Percentiles rank a stretch among this genome's conserved stretches.
These are phyloP conservation scores for Muscina levida DNA, from an alignment of 2,888 invertebrate species.

Conservation along the genomic window DNA sequence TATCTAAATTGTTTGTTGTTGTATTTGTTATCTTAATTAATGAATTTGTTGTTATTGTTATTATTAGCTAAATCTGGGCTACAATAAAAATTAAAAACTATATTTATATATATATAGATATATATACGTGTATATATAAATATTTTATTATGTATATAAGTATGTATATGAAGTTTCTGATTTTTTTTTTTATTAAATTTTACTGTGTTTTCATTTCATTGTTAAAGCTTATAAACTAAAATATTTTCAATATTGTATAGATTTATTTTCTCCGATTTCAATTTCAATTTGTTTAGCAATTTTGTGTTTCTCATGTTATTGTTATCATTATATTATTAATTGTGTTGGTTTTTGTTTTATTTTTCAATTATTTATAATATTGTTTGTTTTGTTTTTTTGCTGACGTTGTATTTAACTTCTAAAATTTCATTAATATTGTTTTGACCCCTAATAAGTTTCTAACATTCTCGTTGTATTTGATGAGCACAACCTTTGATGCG, in stretches of 20 bases:
- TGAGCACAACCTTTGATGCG: constrained; percentile 89
- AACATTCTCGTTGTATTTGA: constrained; percentile 91
- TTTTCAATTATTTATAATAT: constrained; percentile 4
- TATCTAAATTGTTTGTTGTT: constrained; percentile 16
- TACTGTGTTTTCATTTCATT: no score
- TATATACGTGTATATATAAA: constrained; percentile 47
- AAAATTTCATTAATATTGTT: constrained; percentile 86
- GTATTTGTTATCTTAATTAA: constrained; percentile 26
- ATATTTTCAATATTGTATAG: constrained; percentile 42
- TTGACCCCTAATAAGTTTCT: constrained; percentile 90
- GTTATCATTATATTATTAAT: background rate
- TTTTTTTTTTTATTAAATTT: constrained; percentile 6
- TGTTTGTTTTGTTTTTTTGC: constrained; percentile 24
- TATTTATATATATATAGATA: no score
- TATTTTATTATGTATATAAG: constrained; percentile 50
- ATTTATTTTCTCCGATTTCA: constrained; percentile 45
- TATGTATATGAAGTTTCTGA: constrained; percentile 48
- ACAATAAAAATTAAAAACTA: constrained; percentile 57
- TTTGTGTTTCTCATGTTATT: constrained; percentile 29
- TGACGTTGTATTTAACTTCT: constrained; percentile 68
- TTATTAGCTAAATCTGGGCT: constrained; percentile 25
- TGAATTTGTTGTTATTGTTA: constrained; percentile 21
- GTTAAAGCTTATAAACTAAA: constrained; percentile 58
- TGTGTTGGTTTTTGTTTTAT: constrained; percentile 37
- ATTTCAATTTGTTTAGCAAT: constrained; percentile 50